A percentile compares a stretch with the other conserved stretches of the same genome.
phyloP scores from a whole-genome alignment of 2,888 invertebrate genomes.

The Thysanoteuthis rhombus region DNA sequence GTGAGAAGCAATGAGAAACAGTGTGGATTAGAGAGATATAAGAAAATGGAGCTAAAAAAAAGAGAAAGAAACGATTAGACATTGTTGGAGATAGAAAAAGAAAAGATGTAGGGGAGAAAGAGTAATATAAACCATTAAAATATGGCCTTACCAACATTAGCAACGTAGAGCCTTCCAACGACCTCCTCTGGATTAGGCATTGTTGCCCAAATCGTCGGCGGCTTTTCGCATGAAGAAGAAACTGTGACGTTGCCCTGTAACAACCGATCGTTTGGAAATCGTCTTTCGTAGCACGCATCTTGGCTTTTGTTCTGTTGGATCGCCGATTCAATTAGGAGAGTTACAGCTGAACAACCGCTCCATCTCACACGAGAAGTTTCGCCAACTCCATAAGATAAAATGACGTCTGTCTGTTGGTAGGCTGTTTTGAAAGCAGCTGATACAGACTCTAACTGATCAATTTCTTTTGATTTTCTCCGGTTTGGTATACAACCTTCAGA shows the following conservation, averaged over 20 bases:
- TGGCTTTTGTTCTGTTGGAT: not conserved
- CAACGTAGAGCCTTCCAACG: constrained; percentile 58
- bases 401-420: constrained; percentile 58
- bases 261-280: not conserved
- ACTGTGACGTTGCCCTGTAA: not conserved
- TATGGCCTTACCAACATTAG: constrained; percentile 60
- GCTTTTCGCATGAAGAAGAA: not conserved
- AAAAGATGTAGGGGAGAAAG: too few species aligned
- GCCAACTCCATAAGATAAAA: constrained; percentile 64
- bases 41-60: too few species aligned
- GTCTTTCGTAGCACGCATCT: not conserved
- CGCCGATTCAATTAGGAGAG: constrained; percentile 46
- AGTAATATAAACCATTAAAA: not conserved
- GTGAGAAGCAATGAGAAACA: too few species aligned
- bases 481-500: not conserved
- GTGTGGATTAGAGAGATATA: too few species aligned
- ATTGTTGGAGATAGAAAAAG: too few species aligned
- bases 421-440: constrained; percentile 57
- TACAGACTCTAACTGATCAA: constrained; percentile 31
- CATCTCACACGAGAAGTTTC: constrained; percentile 64
- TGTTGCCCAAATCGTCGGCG: not conserved
- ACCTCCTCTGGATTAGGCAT: not conserved
- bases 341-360: constrained; percentile 65
- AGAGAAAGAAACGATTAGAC: too few species aligned
- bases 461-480: not conserved